Base-by-base conservation (phyloP, 2,888 invertebrate species). In the Chromoteleia sp. region DNA sequence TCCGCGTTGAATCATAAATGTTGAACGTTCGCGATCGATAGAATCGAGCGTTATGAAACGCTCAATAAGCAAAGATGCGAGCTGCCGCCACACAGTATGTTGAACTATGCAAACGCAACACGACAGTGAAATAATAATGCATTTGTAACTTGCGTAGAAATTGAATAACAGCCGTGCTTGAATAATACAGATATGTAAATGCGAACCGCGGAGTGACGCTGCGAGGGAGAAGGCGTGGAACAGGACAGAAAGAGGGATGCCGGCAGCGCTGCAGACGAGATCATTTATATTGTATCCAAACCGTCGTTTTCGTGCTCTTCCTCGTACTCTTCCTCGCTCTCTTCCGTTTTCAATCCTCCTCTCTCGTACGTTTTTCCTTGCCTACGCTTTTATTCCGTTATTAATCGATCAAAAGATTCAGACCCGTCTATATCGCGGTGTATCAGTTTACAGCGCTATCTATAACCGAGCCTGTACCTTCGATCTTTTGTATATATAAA, bases 161-260 rank as follows among this genome's bases (percentile, higher is more conserved):
- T 90, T 90, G 88, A 90, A 90, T 90, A 90, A 90, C 88, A 88
- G 87, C 86, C 85, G 86, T 83, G 87, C 85, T 88, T 90, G 89
- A 90, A 90, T 90, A 90, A 90, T 90, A 90, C 85, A 90, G 89
- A 87, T 89, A 90, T 89, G 89, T 88, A 90, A 89, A 90, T 90
- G 88, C 82, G 84, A 83, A 82, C 70, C 78, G 83, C 84, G 41
- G 77, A 75, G 81, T 68, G 74, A 79, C 77, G 82, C 77, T 82
- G 78, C 82, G 77, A 71, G 80, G 52, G 65, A 48, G 30, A 54
- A 19, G 14, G 25, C 58, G 61, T 5, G 68, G 33, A 54, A 25
- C 41, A 25, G 39, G 56, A 56, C 73, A 41, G 43, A 30, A 68
- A 61, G 33, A 76, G 52, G 50, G 81, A 65, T 39, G 68, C 59